Evolutionary conservation across 2,888 invertebrate species (phyloP).

Genomic region (Ephialtes manifestator): DNA sequence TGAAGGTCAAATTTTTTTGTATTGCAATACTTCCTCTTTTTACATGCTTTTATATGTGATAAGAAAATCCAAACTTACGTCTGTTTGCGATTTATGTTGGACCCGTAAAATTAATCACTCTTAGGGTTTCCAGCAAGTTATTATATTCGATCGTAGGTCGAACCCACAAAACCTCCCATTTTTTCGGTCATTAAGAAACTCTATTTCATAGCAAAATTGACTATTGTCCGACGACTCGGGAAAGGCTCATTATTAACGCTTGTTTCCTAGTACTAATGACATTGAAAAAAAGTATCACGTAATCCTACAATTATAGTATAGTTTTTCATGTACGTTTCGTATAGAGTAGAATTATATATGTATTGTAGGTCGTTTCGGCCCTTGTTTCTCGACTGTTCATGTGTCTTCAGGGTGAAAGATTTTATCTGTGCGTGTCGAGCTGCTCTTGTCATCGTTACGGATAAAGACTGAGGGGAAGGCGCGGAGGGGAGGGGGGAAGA

Average conservation of each 20-base stretch:
- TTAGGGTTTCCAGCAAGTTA: too few species aligned
- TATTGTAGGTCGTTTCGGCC: conserved; percentile 37
- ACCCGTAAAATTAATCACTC: too few species aligned
- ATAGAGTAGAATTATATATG: not conserved
- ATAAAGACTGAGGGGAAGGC: conserved; percentile 11
- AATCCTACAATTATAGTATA: not conserved
- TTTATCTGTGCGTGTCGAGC: conserved; percentile 47
- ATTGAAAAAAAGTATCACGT: conserved; percentile 14
- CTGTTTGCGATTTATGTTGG: too few species aligned
- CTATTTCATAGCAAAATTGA: not conserved
- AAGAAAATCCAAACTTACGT: too few species aligned
- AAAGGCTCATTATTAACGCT: not conserved
- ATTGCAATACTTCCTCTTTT: too few species aligned
- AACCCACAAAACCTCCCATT: not conserved
- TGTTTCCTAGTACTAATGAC: not conserved
- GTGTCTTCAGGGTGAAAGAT: conserved; percentile 35
- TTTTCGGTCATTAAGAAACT: not conserved
- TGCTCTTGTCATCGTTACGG: conserved; percentile 15
- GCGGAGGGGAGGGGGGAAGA: not conserved
- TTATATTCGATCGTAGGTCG: too few species aligned
- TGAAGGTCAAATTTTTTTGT: too few species aligned
- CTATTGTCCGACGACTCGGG: not conserved
- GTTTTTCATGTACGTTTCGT: not conserved
- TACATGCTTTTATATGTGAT: too few species aligned
- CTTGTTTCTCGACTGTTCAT: not conserved